Evolutionary conservation across 2,113 vertebrate genomes (phyloP).

Genomic region (Ictalurus furcatus): DNA sequence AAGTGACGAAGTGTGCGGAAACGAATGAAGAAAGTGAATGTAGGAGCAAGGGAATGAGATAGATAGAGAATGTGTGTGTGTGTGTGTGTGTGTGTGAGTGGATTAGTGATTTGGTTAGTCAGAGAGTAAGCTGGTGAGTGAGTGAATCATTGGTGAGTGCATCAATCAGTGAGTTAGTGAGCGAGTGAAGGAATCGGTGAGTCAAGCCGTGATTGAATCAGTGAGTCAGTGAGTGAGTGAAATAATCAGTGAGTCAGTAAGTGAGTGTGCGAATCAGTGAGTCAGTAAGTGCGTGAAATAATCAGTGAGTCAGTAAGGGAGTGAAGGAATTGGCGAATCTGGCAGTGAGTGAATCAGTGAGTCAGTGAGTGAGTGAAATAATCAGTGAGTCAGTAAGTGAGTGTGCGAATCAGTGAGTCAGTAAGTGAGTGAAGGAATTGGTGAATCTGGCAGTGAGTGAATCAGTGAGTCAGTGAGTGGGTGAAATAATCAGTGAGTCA

Average conservation of each 20-base stretch:
- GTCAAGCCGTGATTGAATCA: neutral
- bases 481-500: neutral
- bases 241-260: neutral
- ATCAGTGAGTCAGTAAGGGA: too few relatives aligned
- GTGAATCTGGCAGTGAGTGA: neutral
- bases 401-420: neutral
- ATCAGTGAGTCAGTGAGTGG: too few relatives aligned
- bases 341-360: neutral
- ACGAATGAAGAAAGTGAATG: neutral
- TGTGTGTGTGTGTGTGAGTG: neutral
- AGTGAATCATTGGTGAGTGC: neutral
- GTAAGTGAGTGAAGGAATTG: neutral
- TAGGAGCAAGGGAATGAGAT: neutral
- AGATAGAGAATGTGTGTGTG: neutral
- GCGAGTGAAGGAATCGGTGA: neutral
- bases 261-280: neutral
- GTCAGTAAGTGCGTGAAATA: too few relatives aligned
- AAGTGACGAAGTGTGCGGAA: neutral
- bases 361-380: neutral
- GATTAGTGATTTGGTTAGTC: neutral
- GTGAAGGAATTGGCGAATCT: too few relatives aligned
- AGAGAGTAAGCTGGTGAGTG: conserved; percentile 11
- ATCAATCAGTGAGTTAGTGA: neutral
- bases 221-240: neutral
- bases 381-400: neutral